Evolutionary conservation across 1,140 invertebrate species (phyloP).

Genomic region (Zaprionus taronus): DNA sequence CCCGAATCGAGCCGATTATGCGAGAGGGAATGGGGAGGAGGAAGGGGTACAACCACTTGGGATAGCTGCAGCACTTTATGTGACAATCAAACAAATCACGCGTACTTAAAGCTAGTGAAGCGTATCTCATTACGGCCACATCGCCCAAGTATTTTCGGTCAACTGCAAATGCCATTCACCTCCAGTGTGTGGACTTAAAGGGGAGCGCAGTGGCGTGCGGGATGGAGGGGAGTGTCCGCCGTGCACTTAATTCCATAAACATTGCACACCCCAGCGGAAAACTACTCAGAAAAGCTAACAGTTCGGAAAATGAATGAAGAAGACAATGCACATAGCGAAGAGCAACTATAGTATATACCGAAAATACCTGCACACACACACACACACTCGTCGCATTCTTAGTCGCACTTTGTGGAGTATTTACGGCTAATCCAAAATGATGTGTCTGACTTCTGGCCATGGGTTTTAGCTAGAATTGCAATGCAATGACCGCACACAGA

Average conservation of each 20-base stretch:
- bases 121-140: slow-evolving; percentile 47
- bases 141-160: slow-evolving; percentile 37
- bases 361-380: slow-evolving; percentile 45
- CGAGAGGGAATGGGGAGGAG: background rate
- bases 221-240: background rate
- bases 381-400: background rate
- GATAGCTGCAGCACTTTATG: slow-evolving; percentile 28
- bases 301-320: slow-evolving; percentile 66
- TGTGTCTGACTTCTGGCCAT: slow-evolving; percentile 70
- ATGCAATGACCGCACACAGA: slow-evolving; percentile 67
- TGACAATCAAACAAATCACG: slow-evolving; percentile 48
- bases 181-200: background rate
- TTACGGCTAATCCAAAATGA: slow-evolving; percentile 75
- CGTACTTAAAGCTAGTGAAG: slow-evolving; percentile 52
- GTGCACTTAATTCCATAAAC: slow-evolving; percentile 54
- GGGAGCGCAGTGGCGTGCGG: background rate
- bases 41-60: slow-evolving; percentile 5
- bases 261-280: slow-evolving; percentile 28
- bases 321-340: slow-evolving; percentile 62
- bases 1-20: slow-evolving; percentile 1
- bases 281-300: slow-evolving; percentile 62
- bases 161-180: slow-evolving; percentile 52
- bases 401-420: slow-evolving; percentile 56
- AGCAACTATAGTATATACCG: slow-evolving; percentile 33
- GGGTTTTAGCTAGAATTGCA: slow-evolving; percentile 32